Evolutionary conservation across 2,113 vertebrate genomes (phyloP), one percentile per base, ranked within the genome.

Genomic region (Rhea americana): DNA sequence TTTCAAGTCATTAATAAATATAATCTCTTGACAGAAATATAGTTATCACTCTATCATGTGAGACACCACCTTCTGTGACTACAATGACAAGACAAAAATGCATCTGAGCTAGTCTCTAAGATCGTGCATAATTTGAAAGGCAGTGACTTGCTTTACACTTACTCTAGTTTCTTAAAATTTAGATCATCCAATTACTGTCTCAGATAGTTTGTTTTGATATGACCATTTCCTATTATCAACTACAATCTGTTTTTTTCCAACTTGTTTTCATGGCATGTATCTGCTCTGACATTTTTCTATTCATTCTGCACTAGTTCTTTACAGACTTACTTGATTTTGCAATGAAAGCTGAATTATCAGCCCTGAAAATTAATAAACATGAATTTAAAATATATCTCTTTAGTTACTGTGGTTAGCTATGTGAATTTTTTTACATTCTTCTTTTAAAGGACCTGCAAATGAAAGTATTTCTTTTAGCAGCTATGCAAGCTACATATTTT

Each of bases 11-110:
- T 94, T 89, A 48, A 65, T 90, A 93, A 25, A 20, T 84, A 91
- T 48, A 75, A 18, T 66, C 95, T 92, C 87, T 78, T 89, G 53
- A 4, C 32, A 72, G 51, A 85, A 87, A 89, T 92, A 65, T 24
- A 87, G 92, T 91, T 83, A 75, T 72, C 50, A 73, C 85, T 81
- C 41, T 25, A 55, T 81, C 61, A 59, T 53, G 48, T 70, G 53
- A 85, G 66, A 68, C 9, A 4, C 1, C 62, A 65, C 62, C 19
- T 78, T 35, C 85, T 75, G 32, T 68, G 56, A 71, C 45, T 93
- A 12, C 65, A 45, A 51, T 82, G 82, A 68, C 73, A 82, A 0
- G 2, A 68, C 35, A 71, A 75, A 93, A 86, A 82, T 35, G 21
- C 7, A 78, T 65, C 87, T 73, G 62, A 8, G 19, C 19, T 71